Conservation (phyloP, 2,113 vertebrate genomes). For the Rhegmatorhina hoffmannsi region DNA sequence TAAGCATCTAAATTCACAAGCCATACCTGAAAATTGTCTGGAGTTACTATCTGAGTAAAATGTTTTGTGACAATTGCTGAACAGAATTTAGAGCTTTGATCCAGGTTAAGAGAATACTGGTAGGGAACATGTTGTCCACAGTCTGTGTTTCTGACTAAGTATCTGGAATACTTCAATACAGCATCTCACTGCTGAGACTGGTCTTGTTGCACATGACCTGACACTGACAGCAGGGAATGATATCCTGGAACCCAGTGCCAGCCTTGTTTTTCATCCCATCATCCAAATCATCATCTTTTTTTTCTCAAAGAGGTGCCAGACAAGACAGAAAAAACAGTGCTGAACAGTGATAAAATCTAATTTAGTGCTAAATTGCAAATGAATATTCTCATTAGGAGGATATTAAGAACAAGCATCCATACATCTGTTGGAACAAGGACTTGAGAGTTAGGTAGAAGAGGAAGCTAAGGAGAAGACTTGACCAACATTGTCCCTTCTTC, state of each 20-base stretch:
- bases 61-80: neutral
- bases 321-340: neutral
- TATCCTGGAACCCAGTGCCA: neutral
- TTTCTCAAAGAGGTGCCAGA: neutral
- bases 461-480: neutral
- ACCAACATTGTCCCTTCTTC: neutral
- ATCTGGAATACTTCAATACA: neutral
- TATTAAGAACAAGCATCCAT: neutral
- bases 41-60: neutral
- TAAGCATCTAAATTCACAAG: neutral
- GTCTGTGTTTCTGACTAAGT: neutral
- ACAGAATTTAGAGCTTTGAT: neutral
- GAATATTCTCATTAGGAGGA: neutral
- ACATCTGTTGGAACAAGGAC: neutral
- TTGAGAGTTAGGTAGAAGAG: neutral
- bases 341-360: neutral
- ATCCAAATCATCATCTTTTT: neutral
- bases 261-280: neutral
- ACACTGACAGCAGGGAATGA: neutral
- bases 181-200: neutral
- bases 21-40: neutral
- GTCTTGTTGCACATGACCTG: neutral
- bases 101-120: neutral
- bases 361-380: neutral
- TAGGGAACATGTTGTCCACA: neutral